Evolutionary conservation across 1,140 invertebrate genomes (phyloP).

Genomic region (Macrostomum lignano): DNA sequence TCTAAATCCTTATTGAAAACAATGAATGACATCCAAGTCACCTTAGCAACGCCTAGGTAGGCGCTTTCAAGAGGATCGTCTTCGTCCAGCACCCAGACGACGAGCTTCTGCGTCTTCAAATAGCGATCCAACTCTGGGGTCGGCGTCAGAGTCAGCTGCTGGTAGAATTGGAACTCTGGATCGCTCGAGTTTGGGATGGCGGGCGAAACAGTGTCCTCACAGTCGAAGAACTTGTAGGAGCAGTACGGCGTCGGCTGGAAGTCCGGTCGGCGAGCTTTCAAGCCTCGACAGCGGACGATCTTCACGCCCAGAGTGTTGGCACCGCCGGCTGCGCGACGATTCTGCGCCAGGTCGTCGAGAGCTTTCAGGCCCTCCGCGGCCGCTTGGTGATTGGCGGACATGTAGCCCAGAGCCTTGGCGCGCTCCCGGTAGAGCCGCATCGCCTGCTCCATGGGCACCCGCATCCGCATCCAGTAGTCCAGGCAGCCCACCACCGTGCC

Average conservation of each 20-base stretch:
- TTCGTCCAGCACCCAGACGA: constrained; percentile 29
- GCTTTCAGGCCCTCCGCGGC: constrained; percentile 14
- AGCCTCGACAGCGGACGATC: constrained; percentile 16
- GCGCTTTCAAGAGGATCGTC: constrained; percentile 22
- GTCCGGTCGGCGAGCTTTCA: constrained; percentile 20
- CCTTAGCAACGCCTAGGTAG: constrained; percentile 21
- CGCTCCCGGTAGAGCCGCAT: constrained; percentile 19
- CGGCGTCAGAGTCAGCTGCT: constrained; percentile 24
- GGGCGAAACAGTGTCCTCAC: constrained; percentile 25
- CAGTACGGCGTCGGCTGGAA: constrained; percentile 28
- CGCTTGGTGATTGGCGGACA: constrained; percentile 16
- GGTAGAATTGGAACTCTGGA: constrained; percentile 27
- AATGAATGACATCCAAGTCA: constrained; percentile 26
- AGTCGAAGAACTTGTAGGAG: constrained; percentile 30
- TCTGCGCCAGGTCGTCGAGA: constrained; percentile 21
- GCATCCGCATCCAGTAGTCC: constrained; percentile 28
- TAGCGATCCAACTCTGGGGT: constrained; percentile 19
- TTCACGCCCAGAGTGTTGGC: constrained; percentile 27
- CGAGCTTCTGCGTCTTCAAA: constrained; percentile 15
- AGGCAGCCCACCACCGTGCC: constrained; percentile 25
- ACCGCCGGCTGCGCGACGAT: constrained; percentile 18
- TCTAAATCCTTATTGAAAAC: no score
- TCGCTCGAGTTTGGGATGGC: constrained; percentile 23
- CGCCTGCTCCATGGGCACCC: constrained; percentile 29
- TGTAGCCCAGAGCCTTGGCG: constrained; percentile 26